phyloP scores from a whole-genome alignment of 2,888 invertebrate genomes.

The Slavum lentiscoides region DNA sequence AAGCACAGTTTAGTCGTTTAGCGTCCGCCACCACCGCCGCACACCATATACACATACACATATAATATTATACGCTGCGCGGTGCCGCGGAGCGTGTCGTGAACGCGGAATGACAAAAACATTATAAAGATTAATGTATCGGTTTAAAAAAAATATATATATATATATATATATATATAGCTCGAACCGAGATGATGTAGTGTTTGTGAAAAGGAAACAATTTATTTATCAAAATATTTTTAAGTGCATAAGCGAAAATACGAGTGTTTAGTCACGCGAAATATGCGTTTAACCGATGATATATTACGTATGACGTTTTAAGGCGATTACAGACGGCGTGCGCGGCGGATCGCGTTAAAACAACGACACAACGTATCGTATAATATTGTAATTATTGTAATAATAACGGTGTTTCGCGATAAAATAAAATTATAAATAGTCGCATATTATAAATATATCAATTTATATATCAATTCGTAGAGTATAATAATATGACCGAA shows the following conservation, averaged over 20 bases:
- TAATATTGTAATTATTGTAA: too few relatives aligned
- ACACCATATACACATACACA: not conserved
- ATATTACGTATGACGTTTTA: not conserved
- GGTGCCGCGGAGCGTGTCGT: constrained; percentile 22
- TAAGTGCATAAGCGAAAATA: constrained; percentile 22
- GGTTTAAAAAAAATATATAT: constrained; percentile 1
- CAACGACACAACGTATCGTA: too few relatives aligned
- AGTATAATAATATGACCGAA: too few relatives aligned
- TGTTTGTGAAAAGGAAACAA: constrained; percentile 27
- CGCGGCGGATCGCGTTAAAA: too few relatives aligned
- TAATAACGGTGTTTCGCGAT: too few relatives aligned
- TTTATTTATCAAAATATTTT: constrained; percentile 37
- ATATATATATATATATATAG: not conserved
- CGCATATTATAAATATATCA: too few relatives aligned
- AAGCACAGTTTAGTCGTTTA: constrained; percentile 13
- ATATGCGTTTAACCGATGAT: not conserved
- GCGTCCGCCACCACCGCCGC: not conserved
- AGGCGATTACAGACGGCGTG: not conserved
- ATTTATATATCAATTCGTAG: too few relatives aligned
- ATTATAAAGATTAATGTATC: constrained; percentile 45
- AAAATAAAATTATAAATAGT: too few relatives aligned
- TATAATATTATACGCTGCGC: not conserved
- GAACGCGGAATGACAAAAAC: constrained; percentile 36
- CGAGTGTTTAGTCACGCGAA: constrained; percentile 19
- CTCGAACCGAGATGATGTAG: constrained; percentile 29